phyloP scores from a whole-genome alignment of 2,888 invertebrate species.

The Syritta pipiens region DNA sequence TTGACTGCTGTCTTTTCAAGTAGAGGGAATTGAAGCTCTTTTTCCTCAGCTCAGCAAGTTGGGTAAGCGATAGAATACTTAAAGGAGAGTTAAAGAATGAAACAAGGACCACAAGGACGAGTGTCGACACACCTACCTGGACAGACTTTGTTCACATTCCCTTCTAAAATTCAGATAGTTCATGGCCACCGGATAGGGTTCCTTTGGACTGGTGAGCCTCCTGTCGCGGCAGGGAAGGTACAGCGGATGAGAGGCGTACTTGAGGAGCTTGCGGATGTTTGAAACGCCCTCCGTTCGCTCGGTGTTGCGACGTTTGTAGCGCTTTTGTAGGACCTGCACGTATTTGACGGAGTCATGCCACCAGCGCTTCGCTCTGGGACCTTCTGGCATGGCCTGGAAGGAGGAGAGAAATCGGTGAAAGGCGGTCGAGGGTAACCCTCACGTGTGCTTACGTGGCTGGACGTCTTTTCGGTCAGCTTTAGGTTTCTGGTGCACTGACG shows the following conservation, averaged over 20 bases:
- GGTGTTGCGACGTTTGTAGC: conserved; percentile 1
- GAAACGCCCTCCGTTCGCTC: neutral
- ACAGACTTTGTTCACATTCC: too few relatives aligned
- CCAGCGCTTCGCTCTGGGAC: conserved; percentile 67
- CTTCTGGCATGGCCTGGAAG: neutral
- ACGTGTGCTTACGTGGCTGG: too few relatives aligned
- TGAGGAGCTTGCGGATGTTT: conserved; percentile 33
- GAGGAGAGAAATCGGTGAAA: neutral
- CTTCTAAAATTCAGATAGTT: conserved; percentile 47
- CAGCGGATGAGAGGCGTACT: conserved; percentile 33
- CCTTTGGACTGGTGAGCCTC: neutral
- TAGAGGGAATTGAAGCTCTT: too few relatives aligned
- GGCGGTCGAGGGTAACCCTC: neutral
- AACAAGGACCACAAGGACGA: too few relatives aligned
- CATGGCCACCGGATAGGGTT: conserved; percentile 48
- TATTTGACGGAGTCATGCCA: conserved; percentile 69
- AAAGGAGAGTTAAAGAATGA: too few relatives aligned
- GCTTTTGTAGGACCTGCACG: conserved; percentile 44
- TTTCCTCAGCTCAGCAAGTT: too few relatives aligned
- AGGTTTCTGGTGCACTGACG: too few relatives aligned
- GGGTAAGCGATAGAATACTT: too few relatives aligned
- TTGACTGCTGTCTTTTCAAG: too few relatives aligned
- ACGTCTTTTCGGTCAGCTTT: too few relatives aligned
- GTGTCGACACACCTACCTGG: too few relatives aligned
- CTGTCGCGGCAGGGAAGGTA: conserved; percentile 40